Conservation (phyloP, 1,140 invertebrate species). For the Drosophila takahashii region DNA sequence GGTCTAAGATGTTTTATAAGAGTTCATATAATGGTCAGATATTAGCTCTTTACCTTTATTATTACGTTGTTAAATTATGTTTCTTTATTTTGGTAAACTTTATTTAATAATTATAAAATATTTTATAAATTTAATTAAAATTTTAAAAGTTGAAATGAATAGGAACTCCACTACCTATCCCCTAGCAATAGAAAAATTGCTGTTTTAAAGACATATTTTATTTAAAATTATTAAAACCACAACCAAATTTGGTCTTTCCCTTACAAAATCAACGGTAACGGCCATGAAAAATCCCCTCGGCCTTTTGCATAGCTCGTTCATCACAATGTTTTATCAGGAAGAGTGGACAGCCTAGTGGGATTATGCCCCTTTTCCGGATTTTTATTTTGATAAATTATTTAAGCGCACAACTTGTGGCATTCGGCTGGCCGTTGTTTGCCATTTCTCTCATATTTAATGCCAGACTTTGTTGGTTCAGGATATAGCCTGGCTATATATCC, state of each 20-base stretch:
- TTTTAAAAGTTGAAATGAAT: no score
- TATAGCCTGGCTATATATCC: background rate
- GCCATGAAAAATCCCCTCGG: background rate
- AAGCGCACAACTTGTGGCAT: constrained; percentile 69
- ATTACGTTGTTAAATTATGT: no score
- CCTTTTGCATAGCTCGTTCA: constrained; percentile 52
- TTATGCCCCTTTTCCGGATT: constrained; percentile 58
- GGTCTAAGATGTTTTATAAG: no score
- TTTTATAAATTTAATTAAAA: no score
- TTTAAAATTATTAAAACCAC: no score
- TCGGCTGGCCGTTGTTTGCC: constrained; percentile 15
- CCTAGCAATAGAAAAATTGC: no score
- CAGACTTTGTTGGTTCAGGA: constrained; percentile 25
- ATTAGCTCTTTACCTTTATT: no score
- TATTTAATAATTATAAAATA: no score
- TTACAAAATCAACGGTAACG: background rate
- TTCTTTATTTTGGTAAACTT: no score
- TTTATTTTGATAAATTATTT: constrained; percentile 79
- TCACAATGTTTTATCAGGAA: constrained; percentile 16
- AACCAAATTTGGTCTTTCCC: background rate
- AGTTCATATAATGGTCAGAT: no score
- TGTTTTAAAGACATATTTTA: no score
- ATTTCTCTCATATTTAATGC: constrained; percentile 30
- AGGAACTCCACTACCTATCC: no score
- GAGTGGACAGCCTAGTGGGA: constrained; percentile 8